Conservation (phyloP, 2,888 invertebrate genomes). For the Uloborus plumipes region DNA sequence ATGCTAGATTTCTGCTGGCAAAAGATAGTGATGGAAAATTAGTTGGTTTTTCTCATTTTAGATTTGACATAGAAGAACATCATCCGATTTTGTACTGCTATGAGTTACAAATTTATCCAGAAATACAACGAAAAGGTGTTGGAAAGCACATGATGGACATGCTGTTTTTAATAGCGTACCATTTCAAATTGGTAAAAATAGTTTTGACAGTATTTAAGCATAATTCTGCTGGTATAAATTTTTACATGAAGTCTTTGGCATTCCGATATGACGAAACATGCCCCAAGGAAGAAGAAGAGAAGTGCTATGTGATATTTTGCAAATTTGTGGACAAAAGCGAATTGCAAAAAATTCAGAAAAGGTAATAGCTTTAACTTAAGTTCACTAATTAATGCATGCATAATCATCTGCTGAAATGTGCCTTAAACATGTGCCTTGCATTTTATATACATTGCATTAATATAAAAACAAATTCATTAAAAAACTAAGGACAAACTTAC, state of each 20-base stretch:
- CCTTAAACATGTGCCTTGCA: too few species aligned
- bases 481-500: too few species aligned
- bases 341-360: too few species aligned
- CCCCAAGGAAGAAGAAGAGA: slow-evolving; percentile 46
- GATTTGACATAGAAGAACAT: slow-evolving; percentile 74
- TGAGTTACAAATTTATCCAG: slow-evolving; percentile 85
- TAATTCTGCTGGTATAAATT: slow-evolving; percentile 80
- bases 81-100: slow-evolving; percentile 83
- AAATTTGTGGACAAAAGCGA: slow-evolving; percentile 41
- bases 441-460: too few species aligned
- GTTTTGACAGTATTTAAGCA: slow-evolving; percentile 86
- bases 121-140: slow-evolving; percentile 82
- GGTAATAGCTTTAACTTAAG: too few species aligned
- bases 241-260: slow-evolving; percentile 81
- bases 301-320: slow-evolving; percentile 67
- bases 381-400: too few species aligned
- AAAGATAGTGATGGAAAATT: slow-evolving; percentile 71
- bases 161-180: slow-evolving; percentile 81
- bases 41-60: slow-evolving; percentile 68
- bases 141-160: slow-evolving; percentile 86
- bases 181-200: slow-evolving; percentile 83
- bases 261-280: slow-evolving; percentile 53
- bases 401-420: too few species aligned
- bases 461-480: too few species aligned
- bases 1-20: slow-evolving; percentile 82